Conservation (phyloP, 2,888 invertebrate species). For the Noctua fimbriata region DNA sequence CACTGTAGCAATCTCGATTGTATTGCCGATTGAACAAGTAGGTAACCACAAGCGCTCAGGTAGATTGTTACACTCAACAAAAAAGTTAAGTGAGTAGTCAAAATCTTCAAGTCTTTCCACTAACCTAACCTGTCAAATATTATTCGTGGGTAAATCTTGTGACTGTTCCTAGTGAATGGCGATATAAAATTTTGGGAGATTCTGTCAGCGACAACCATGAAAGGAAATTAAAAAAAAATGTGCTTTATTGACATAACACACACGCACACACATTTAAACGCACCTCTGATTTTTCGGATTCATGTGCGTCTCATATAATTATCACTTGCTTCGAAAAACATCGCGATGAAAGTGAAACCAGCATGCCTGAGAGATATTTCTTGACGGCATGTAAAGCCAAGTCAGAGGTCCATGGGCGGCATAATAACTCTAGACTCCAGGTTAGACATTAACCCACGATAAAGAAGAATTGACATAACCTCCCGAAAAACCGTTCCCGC, state of each 20-base stretch:
- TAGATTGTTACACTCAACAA: not conserved
- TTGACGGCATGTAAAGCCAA: no score
- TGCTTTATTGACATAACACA: not conserved
- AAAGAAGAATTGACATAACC: not conserved
- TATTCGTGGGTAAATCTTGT: not conserved
- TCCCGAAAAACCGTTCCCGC: not conserved
- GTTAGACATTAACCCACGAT: no score
- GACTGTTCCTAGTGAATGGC: not conserved
- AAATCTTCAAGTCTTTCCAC: not conserved
- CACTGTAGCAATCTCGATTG: conserved; percentile 26
- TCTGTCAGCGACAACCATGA: not conserved
- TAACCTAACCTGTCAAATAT: not conserved
- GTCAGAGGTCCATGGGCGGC: no score
- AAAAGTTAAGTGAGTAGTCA: not conserved
- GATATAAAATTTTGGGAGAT: not conserved
- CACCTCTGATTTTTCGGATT: no score
- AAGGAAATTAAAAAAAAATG: not conserved
- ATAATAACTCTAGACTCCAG: no score
- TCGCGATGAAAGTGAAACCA: no score
- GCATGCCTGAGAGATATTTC: no score
- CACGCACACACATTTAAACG: no score
- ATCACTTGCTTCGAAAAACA: no score
- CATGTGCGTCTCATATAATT: no score
- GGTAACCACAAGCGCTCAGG: conserved; percentile 5
- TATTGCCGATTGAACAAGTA: conserved; percentile 15